Conservation (phyloP, 1,140 invertebrate genomes). For the Cydia amplana region DNA sequence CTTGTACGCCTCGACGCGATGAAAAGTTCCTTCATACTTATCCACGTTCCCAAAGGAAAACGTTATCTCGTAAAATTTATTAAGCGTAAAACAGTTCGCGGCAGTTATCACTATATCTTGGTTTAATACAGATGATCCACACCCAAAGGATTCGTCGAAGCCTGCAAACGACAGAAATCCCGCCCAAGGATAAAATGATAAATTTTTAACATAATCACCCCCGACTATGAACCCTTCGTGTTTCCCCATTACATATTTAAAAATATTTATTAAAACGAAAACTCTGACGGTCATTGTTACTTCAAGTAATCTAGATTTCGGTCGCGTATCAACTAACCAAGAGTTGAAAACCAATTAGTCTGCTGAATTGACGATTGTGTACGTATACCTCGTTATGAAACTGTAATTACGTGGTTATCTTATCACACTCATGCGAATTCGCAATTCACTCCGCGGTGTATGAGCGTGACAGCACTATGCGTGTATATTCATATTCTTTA, state of each 20-base stretch:
- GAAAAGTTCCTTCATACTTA: not conserved
- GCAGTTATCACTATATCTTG: constrained; percentile 36
- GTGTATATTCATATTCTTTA: too few species aligned
- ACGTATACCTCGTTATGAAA: too few species aligned
- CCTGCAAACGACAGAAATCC: constrained; percentile 22
- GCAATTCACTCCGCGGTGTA: too few species aligned
- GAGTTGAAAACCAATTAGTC: too few species aligned
- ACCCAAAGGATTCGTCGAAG: constrained; percentile 33
- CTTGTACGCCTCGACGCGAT: not conserved
- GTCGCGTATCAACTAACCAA: too few species aligned
- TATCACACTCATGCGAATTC: too few species aligned
- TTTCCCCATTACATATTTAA: not conserved
- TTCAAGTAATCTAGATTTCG: not conserved
- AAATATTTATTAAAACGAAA: not conserved
- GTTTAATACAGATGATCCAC: constrained; percentile 38
- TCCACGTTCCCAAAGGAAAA: not conserved
- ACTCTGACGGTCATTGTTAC: not conserved
- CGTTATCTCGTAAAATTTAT: not conserved
- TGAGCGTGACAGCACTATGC: too few species aligned
- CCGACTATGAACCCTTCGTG: constrained; percentile 29
- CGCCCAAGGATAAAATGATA: constrained; percentile 23
- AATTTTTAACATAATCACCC: not conserved
- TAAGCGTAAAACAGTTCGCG: constrained; percentile 34
- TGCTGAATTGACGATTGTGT: too few species aligned
- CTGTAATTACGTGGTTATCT: too few species aligned